Evolutionary conservation across 2,113 vertebrate genomes (phyloP).

Genomic region (Malurus elegans): DNA sequence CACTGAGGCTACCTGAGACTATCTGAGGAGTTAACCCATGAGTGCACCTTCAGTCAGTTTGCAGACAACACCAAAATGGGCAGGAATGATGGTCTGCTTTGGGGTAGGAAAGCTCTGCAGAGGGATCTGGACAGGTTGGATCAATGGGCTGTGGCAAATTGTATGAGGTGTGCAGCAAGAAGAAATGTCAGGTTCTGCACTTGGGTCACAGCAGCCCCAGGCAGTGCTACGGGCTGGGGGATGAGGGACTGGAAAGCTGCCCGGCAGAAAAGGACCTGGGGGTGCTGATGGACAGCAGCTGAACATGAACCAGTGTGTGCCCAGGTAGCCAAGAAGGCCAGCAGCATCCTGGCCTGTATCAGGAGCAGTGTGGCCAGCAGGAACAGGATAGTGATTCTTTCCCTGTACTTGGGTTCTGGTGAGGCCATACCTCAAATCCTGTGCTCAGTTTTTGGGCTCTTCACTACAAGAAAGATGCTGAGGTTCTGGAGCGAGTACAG

Average conservation of each 20-base stretch:
- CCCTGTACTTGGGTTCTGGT: not conserved
- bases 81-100: not conserved
- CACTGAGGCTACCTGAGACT: not conserved
- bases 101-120: not conserved
- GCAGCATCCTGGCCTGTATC: not conserved
- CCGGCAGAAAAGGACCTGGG: accelerated
- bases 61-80: not conserved
- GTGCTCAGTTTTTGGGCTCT: not conserved
- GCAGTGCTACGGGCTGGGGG: not conserved
- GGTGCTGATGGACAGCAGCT: not conserved
- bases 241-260: not conserved
- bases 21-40: not conserved
- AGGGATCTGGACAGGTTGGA: not conserved
- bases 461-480: not conserved
- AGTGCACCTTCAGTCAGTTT: not conserved
- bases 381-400: not conserved
- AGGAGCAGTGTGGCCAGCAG: not conserved
- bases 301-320: not conserved
- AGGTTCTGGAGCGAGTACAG: not conserved
- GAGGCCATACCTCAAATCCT: not conserved
- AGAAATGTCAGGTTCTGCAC: not conserved
- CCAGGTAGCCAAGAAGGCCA: not conserved
- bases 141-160: not conserved
- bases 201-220: not conserved
- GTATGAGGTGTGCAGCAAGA: not conserved